A percentile compares a stretch with the other conserved stretches of the same genome.
Evolutionary conservation across 2,888 invertebrate species (phyloP).

Genomic region (Emmelina monodactyla): DNA sequence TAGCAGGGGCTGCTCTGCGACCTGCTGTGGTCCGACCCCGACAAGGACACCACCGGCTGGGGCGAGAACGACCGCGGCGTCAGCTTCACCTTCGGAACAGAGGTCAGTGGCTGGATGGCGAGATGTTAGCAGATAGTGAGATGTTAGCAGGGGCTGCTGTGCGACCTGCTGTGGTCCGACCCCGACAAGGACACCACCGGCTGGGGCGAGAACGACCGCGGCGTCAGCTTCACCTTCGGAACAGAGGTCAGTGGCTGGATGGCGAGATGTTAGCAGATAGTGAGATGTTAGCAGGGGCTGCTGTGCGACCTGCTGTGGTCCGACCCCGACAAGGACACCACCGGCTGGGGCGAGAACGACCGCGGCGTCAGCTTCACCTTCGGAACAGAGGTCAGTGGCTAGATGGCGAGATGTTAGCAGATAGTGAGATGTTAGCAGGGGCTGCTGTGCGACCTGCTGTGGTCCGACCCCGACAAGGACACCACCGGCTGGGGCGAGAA

Average conservation of each 20-base stretch:
- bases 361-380: constrained; percentile 99
- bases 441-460: constrained; percentile 92
- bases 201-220: constrained; percentile 99
- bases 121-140: no score
- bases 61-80: constrained; percentile 99
- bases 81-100: constrained; percentile 98
- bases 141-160: constrained; percentile 93
- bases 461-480: constrained; percentile 98
- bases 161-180: constrained; percentile 98
- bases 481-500: constrained; percentile 99
- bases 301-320: constrained; percentile 98
- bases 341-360: constrained; percentile 99
- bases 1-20: constrained; percentile 96
- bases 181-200: constrained; percentile 98
- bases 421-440: no score
- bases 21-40: constrained; percentile 97
- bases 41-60: constrained; percentile 99
- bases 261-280: no score
- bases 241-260: constrained; percentile 86
- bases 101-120: no score
- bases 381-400: constrained; percentile 88
- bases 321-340: constrained; percentile 96
- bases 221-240: constrained; percentile 99
- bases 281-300: no score
- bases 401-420: no score